A percentile compares a stretch with the other conserved stretches of the same genome.
Evolutionary conservation across 2,888 invertebrate genomes (phyloP).

Genomic region (Campaea margaritaria): DNA sequence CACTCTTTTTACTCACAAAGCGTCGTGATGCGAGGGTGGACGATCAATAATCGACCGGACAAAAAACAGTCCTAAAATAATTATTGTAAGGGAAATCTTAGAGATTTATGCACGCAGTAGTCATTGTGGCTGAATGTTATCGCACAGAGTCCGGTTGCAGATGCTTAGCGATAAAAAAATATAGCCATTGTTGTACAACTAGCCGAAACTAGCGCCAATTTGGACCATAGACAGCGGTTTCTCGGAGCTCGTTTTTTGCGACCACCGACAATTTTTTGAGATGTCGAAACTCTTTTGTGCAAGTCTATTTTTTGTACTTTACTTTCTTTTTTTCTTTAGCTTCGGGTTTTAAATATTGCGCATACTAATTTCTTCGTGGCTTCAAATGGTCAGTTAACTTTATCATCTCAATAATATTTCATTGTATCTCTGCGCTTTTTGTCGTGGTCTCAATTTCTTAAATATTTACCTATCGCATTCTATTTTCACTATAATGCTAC

Average conservation of each 20-base stretch:
- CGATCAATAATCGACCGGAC: slow-evolving; percentile 72
- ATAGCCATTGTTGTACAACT: slow-evolving; percentile 48
- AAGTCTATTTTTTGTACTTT: slow-evolving; percentile 11
- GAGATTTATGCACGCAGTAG: slow-evolving; percentile 80
- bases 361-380: too few relatives aligned
- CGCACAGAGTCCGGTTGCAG: slow-evolving; percentile 78
- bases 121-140: slow-evolving; percentile 74
- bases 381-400: too few relatives aligned
- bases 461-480: too few relatives aligned
- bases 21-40: slow-evolving; percentile 79
- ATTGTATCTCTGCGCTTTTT: too few relatives aligned
- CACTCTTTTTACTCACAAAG: slow-evolving; percentile 76
- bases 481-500: too few relatives aligned
- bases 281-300: slow-evolving; percentile 37
- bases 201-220: slow-evolving; percentile 45
- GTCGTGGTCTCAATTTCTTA: too few relatives aligned
- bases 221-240: slow-evolving; percentile 46
- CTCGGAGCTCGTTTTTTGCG: slow-evolving; percentile 32
- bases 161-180: slow-evolving; percentile 64
- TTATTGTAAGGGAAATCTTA: slow-evolving; percentile 64
- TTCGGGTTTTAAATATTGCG: background rate
- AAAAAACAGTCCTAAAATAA: slow-evolving; percentile 76
- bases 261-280: slow-evolving; percentile 32
- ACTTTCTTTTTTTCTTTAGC: background rate
- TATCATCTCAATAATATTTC: too few relatives aligned